A percentile compares a stretch with the other conserved stretches of the same genome.
phyloP scores from a whole-genome alignment of 2,113 vertebrate genomes.

The Eurystomus gularis region DNA sequence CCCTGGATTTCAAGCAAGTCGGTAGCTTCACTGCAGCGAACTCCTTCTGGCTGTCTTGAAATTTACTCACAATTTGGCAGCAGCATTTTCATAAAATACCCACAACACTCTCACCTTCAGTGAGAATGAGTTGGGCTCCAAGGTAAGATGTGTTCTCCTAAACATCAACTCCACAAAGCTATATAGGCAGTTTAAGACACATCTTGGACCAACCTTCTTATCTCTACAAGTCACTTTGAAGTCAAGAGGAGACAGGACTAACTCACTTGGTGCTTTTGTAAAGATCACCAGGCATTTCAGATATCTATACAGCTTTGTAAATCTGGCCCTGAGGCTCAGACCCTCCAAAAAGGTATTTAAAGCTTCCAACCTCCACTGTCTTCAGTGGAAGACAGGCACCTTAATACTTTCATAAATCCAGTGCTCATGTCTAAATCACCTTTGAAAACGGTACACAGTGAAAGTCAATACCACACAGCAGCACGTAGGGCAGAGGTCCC shows the following conservation, averaged over 20 bases:
- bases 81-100: neutral
- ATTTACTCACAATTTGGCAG: neutral
- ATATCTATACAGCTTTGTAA: slow-evolving; percentile 16
- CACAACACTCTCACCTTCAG: neutral
- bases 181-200: neutral
- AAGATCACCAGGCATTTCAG: slow-evolving; percentile 44
- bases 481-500: slow-evolving; percentile 46
- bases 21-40: neutral
- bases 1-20: neutral
- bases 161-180: neutral
- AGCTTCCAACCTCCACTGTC: neutral
- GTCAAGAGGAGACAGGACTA: slow-evolving; percentile 49
- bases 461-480: slow-evolving; percentile 27
- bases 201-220: slow-evolving; percentile 28
- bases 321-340: slow-evolving; percentile 42
- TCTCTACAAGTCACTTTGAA: slow-evolving; percentile 50
- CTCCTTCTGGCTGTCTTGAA: neutral
- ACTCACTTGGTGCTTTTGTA: slow-evolving; percentile 30
- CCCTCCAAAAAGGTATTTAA: slow-evolving; percentile 56
- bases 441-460: neutral
- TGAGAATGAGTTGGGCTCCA: neutral
- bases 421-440: slow-evolving; percentile 53
- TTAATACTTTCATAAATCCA: slow-evolving; percentile 50
- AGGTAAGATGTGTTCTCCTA: neutral
- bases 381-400: slow-evolving; percentile 19